Evolutionary conservation across 2,888 invertebrate genomes (phyloP), one percentile per base, ranked within the genome.

Genomic region (Sylvicola cinctus): DNA sequence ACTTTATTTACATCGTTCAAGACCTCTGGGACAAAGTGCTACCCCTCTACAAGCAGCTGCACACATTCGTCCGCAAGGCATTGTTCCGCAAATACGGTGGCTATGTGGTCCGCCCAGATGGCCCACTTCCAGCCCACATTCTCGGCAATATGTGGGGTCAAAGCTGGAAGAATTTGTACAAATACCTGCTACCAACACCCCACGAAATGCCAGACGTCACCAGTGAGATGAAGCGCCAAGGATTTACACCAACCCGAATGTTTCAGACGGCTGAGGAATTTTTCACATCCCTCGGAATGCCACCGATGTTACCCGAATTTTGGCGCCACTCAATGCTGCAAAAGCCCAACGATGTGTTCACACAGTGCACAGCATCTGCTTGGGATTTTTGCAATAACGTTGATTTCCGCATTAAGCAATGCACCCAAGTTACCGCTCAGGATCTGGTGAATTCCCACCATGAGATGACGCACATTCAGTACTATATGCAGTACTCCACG

Each of bases 61-160:
- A 87, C 49, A 79, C 84, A 0, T 88, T 79, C 43, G 83, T 84
- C 0, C 58, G 87, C 29, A 59, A 70, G 23, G 70, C 70, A 41
- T 53, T 88, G 15, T 59, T 66, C 6, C 61, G 66, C 34, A 50
- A 66, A 29, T 79, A 80, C 43, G 74, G 75, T 0, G 63, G 65
- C 15, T 58, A 62, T 31, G 60, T 50, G 1, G 53, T 75, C 2
- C 54, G 70, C 15, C 52, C 60, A 3, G 74, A 76, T 37, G 83
- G 84, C 0, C 81, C 84, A 0, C 69, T 90, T 35, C 87, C 88
- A 0, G 80, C 81, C 0, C 87, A 88, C 60, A 49, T 88, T 11
- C 51, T 88, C 11, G 87, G 85, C 11, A 79, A 83, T 53, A 71
- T 83, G 69, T 84, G 83, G 83, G 74, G 74, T 0, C 83, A 84